Conservation (phyloP, 2,888 invertebrate genomes). For the Microctonus brassicae region DNA sequence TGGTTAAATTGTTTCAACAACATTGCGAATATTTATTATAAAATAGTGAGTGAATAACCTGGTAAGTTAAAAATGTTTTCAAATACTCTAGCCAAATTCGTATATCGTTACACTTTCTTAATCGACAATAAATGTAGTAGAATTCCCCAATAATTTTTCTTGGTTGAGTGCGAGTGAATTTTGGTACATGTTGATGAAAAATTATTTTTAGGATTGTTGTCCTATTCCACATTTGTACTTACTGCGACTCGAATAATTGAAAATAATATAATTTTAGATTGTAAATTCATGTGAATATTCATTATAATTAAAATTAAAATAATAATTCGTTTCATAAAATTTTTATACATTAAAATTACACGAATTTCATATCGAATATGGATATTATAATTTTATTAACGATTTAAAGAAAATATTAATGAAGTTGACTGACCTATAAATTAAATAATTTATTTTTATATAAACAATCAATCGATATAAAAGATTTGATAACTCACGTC, state of each 20-base stretch:
- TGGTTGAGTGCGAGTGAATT: not conserved
- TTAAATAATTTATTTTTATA: too few species aligned
- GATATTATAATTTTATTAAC: too few species aligned
- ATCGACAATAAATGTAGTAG: not conserved
- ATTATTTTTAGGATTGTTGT: not conserved
- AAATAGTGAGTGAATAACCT: not conserved
- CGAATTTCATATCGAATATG: too few species aligned
- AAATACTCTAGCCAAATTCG: constrained; percentile 14
- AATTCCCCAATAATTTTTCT: not conserved
- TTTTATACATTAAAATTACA: too few species aligned
- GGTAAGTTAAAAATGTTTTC: constrained; percentile 1
- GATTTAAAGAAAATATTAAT: too few species aligned
- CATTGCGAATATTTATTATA: constrained; percentile 22
- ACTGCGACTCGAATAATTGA: not conserved
- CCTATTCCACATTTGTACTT: not conserved
- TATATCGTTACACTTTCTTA: not conserved
- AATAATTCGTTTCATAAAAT: too few species aligned
- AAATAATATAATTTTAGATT: not conserved
- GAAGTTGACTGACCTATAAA: too few species aligned
- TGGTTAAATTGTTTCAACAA: not conserved
- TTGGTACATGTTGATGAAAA: not conserved
- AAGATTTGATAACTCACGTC: too few species aligned
- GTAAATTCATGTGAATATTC: too few species aligned
- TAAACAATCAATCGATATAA: too few species aligned
- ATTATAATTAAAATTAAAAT: too few species aligned